These are phyloP conservation scores for Drosophila mulleri DNA, from an alignment of 2,888 invertebrate genomes.

Conservation along the genomic window DNA sequence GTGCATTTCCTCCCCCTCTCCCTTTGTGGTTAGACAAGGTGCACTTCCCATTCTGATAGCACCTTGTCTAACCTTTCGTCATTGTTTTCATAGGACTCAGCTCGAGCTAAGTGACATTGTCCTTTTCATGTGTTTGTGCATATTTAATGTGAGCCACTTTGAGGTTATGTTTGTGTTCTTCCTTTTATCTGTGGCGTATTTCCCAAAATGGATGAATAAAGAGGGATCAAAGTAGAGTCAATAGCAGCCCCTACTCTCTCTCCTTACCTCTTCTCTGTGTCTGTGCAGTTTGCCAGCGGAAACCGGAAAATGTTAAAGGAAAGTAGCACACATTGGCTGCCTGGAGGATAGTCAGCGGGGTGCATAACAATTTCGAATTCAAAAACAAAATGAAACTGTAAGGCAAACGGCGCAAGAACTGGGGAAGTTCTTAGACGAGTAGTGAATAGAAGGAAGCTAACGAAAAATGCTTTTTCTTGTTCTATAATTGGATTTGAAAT, in stretches of 20 bases:
- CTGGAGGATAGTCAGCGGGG: slow-evolving; percentile 44
- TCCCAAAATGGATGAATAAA: slow-evolving; percentile 23
- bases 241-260: slow-evolving; percentile 15
- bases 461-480: slow-evolving; percentile 72
- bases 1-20: slow-evolving; percentile 38
- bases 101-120: slow-evolving; percentile 40
- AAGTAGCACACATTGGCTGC: slow-evolving; percentile 42
- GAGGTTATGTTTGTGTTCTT: slow-evolving; percentile 62
- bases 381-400: slow-evolving; percentile 60
- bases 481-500: slow-evolving; percentile 78
- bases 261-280: not conserved
- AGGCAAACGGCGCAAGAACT: slow-evolving; percentile 25
- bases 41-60: not conserved
- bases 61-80: slow-evolving; percentile 16
- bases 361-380: slow-evolving; percentile 62
- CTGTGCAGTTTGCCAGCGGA: slow-evolving; percentile 40
- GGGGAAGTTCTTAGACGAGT: slow-evolving; percentile 18
- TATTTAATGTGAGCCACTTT: slow-evolving; percentile 61
- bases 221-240: slow-evolving; percentile 1
- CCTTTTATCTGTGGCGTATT: slow-evolving; percentile 21
- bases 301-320: slow-evolving; percentile 41
- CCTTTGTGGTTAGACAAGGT: not conserved
- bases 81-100: slow-evolving; percentile 24
- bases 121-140: slow-evolving; percentile 64
- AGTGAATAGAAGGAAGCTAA: slow-evolving; percentile 55